Base-by-base conservation (phyloP, 2,888 invertebrate species). In the Zeuzera pyrina region DNA sequence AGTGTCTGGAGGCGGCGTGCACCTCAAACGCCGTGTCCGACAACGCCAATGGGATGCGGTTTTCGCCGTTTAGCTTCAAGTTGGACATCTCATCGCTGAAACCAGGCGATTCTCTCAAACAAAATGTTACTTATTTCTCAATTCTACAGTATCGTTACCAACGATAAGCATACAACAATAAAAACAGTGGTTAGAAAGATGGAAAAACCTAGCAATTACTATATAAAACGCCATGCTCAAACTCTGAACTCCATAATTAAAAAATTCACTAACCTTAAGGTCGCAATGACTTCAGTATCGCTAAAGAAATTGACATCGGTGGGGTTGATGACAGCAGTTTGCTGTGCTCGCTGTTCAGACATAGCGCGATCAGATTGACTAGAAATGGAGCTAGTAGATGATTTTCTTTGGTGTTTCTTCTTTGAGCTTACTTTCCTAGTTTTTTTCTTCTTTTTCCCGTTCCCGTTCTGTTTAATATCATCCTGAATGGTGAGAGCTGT, bases 271-370 rank as follows among this genome's bases (percentile, higher is more conserved):
- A 59, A 89, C 84, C 88, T 89, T 27, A 86, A 74, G 4, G 85
- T 72, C 1, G 87, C 88, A n/a, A 91, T 91, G 30, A 94, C 83
- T 81, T 97, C 97, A 0, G 94, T 93, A 61, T 97, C 97, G 61
- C 97, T 97, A 76, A 94, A 97, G 83, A 96, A 96, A 63, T 95
- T 65, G 43, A 78, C 69, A 25, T 81, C 83, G 3, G 62, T 51
- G 27, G 61, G 43, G 38, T 69, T 73, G 10, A 69, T 68, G 35
- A 76, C 67, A 34, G 73, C 49, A 3, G 76, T 54, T 3, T 76
- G 60, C 43, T 63, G 69, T 2, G 70, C 45, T 10, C 81, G 69
- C 41, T 72, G 68, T 40, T 86, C 85, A 13, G 76, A 70, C 11
- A 74, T 67, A n/a, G 79, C 73, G 36, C 81, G 71, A 52, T 86